phyloP scores from a whole-genome alignment of 2,113 vertebrate species.

The Hystrix brachyura region DNA sequence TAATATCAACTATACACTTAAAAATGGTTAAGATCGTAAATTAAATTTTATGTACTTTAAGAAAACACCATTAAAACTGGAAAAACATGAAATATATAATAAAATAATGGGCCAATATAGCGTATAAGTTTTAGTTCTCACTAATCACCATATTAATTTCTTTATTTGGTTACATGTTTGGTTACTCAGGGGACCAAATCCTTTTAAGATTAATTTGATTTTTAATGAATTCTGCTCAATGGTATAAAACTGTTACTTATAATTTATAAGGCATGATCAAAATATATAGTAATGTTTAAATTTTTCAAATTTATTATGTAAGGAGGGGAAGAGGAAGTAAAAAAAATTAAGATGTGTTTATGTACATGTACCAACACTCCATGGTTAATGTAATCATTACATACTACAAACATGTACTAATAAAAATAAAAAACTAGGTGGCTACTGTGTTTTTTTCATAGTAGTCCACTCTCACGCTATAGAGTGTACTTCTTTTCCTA shows the following conservation, averaged over 20 bases:
- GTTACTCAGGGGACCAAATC: slow-evolving; percentile 50
- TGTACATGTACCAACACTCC: neutral
- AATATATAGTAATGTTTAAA: neutral
- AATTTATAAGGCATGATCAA: slow-evolving; percentile 34
- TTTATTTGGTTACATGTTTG: slow-evolving; percentile 43
- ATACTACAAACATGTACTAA: neutral
- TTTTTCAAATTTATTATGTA: neutral
- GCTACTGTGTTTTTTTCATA: neutral
- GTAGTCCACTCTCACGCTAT: neutral
- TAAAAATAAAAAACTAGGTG: neutral
- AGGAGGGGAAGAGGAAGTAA: too few species aligned
- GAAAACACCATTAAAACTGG: neutral
- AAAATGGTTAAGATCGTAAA: neutral
- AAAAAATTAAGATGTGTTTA: neutral
- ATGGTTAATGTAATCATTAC: neutral
- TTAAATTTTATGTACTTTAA: neutral
- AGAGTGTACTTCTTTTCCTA: neutral
- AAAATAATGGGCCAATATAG: neutral
- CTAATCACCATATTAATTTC: slow-evolving; percentile 45
- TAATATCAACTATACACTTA: neutral
- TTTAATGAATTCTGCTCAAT: slow-evolving; percentile 63
- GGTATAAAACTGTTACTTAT: slow-evolving; percentile 60
- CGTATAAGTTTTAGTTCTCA: slow-evolving; percentile 2
- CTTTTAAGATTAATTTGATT: slow-evolving; percentile 64
- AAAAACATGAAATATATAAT: neutral